Evolutionary conservation across 2,797 vertebrate genomes (phyloP).

Genomic region (Poeciliopsis paucimaculata): DNA sequence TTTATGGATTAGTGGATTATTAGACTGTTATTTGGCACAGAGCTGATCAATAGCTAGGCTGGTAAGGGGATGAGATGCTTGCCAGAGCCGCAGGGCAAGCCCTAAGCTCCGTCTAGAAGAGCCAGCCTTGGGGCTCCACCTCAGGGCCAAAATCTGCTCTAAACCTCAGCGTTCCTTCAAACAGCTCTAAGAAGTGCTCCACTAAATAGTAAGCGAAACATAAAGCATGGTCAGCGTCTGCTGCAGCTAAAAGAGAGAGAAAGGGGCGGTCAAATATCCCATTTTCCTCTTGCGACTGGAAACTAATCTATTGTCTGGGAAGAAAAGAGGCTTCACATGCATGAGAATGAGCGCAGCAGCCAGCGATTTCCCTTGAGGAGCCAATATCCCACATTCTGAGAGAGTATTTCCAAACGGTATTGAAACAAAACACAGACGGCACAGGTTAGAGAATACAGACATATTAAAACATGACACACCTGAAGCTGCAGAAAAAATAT

Average conservation of each 20-base stretch:
- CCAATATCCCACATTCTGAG: slow-evolving; percentile 65
- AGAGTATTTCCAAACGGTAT: slow-evolving; percentile 67
- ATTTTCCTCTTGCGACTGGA: slow-evolving; percentile 74
- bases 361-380: slow-evolving; percentile 62
- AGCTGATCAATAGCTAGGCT: slow-evolving; percentile 67
- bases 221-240: slow-evolving; percentile 42
- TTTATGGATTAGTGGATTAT: slow-evolving; percentile 81
- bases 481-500: slow-evolving; percentile 32
- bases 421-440: slow-evolving; percentile 58
- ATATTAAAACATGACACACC: slow-evolving; percentile 29
- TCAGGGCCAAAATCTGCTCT: slow-evolving; percentile 53
- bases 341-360: slow-evolving; percentile 71
- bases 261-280: slow-evolving; percentile 70
- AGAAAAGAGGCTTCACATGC: slow-evolving; percentile 73
- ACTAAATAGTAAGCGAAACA: slow-evolving; percentile 51
- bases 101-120: slow-evolving; percentile 49
- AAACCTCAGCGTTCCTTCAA: slow-evolving; percentile 53
- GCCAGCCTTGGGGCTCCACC: slow-evolving; percentile 41
- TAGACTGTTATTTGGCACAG: slow-evolving; percentile 71
- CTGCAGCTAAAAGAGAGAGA: slow-evolving; percentile 53
- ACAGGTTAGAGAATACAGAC: slow-evolving; percentile 43
- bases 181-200: slow-evolving; percentile 47
- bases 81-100: slow-evolving; percentile 58
- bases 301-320: slow-evolving; percentile 80
- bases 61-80: slow-evolving; percentile 53